These are phyloP conservation scores for Amphimedon queenslandica DNA, from an alignment of 37 sponge, comb jelly and placozoan genomes.

Conservation along the genomic window DNA sequence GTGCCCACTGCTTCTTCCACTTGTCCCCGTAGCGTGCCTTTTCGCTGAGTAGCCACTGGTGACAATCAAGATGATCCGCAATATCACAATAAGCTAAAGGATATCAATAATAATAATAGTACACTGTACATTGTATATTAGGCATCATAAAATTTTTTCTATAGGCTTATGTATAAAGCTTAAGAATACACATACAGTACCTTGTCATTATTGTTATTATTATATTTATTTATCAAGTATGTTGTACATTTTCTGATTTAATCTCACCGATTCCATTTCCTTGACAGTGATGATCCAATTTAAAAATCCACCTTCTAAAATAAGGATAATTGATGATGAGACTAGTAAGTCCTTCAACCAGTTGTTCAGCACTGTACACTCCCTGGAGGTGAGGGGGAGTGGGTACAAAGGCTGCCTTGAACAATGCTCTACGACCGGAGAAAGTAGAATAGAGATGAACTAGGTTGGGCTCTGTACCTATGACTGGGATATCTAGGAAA, in stretches of 20 bases:
- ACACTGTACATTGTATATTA: background rate
- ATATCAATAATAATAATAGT: background rate
- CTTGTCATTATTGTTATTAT: too few relatives aligned
- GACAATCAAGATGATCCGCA: constrained; percentile 60
- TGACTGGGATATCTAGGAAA: constrained; percentile 69
- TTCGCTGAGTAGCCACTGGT: constrained; percentile 79
- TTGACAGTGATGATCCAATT: constrained; percentile 60
- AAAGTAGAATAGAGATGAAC: constrained; percentile 69
- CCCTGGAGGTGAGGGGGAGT: constrained; percentile 69
- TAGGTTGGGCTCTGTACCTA: constrained; percentile 64
- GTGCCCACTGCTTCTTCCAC: constrained; percentile 85
- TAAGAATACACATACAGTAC: too few relatives aligned
- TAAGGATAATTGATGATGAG: constrained; percentile 61
- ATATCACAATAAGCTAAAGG: constrained; percentile 89
- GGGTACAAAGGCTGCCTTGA: constrained; percentile 27
- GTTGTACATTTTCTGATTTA: too few relatives aligned
- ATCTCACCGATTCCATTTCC: constrained; percentile 73
- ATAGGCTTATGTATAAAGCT: too few relatives aligned
- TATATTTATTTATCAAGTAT: too few relatives aligned
- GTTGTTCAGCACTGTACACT: constrained; percentile 74
- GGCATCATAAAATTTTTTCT: too few relatives aligned
- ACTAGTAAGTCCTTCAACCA: constrained; percentile 52
- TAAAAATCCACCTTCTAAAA: constrained; percentile 80
- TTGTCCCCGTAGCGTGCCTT: constrained; percentile 76
- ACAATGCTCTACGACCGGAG: constrained; percentile 64